Base-by-base conservation (phyloP, 2,797 vertebrate genomes). In the Argya squamiceps region DNA sequence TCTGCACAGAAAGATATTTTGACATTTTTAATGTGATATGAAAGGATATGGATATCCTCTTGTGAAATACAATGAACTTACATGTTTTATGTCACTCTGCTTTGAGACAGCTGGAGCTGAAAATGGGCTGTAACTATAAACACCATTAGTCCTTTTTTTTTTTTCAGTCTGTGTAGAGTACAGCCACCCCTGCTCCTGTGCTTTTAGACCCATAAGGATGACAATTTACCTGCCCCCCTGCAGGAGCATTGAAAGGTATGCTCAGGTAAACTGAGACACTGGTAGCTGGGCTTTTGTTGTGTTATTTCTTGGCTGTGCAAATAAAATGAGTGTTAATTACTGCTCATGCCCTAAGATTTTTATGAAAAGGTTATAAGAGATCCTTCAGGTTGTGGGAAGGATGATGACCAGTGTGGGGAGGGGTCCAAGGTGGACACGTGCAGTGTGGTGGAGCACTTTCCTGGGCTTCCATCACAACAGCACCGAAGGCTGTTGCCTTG, bases 91-190 rank as follows among this genome's bases (percentile, higher is more conserved):
- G 71, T 89, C 94, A 91, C 87, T 97, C 94, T 95, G 67, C 59
- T 90, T 95, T 71, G 85, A 95, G 88, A 95, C 96, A 97, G 95
- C 92, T 96, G 96, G 93, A 82, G 79, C 62, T 50, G 70, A 93
- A 95, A 89, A 69, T 17, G 2, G 58, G 26, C 63, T 92, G 26
- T 80, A 96, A 94, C 65, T 93, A 55, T 89, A 94, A 97, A 95
- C 84, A 94, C 49, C 80, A 85, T 94, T 92, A 92, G 46, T 30
- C 10, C 41, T 70, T 69, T 34, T 59, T 53, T 62, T 44, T 44
- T 75, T 34, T 59, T 64, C 6, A 6, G 32, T 58, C 15, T 62
- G 3, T 71, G 22, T 58, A 69, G 43, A 91, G 37, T 41, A 58
- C 37, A 75, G 46, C 64, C 58, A 27, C 30, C 39, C 26, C 29